Conservation (phyloP, 2,888 invertebrate genomes). For the Leptinotarsa tumamoca region DNA sequence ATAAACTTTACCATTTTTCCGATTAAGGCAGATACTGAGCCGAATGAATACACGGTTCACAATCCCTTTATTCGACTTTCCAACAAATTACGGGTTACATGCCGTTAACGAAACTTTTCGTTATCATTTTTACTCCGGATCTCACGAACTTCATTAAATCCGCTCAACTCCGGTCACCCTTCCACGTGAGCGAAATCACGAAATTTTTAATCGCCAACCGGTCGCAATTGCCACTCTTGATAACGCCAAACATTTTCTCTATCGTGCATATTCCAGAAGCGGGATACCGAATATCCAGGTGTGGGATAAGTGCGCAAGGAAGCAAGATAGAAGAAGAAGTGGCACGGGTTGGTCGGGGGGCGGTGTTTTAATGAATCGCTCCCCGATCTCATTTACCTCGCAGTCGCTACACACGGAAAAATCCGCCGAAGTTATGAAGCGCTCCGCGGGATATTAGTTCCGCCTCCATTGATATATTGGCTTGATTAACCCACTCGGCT, state of each 20-base stretch:
- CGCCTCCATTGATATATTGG: constrained; percentile 12
- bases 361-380: constrained; percentile 4
- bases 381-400: not conserved
- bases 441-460: not conserved
- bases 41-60: not conserved
- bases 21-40: not conserved
- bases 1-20: not conserved
- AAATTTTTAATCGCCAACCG: constrained; percentile 8
- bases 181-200: not conserved
- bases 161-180: not conserved
- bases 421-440: constrained; percentile 1
- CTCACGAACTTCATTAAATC: constrained; percentile 5
- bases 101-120: constrained; percentile 11
- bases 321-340: constrained; percentile 2
- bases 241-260: constrained; percentile 11
- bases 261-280: constrained; percentile 7
- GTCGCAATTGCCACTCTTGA: not conserved
- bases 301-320: constrained; percentile 7
- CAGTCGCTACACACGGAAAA: constrained; percentile 17
- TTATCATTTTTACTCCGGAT: constrained; percentile 9
- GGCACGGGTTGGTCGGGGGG: not conserved
- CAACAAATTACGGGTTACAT: constrained; percentile 4
- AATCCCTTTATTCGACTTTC: constrained; percentile 3
- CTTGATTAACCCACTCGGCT: not conserved
- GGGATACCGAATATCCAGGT: constrained; percentile 1